Evolutionary conservation across 1,140 invertebrate genomes (phyloP), one percentile per base, ranked within the genome.

Genomic region (Caerostris darwini): DNA sequence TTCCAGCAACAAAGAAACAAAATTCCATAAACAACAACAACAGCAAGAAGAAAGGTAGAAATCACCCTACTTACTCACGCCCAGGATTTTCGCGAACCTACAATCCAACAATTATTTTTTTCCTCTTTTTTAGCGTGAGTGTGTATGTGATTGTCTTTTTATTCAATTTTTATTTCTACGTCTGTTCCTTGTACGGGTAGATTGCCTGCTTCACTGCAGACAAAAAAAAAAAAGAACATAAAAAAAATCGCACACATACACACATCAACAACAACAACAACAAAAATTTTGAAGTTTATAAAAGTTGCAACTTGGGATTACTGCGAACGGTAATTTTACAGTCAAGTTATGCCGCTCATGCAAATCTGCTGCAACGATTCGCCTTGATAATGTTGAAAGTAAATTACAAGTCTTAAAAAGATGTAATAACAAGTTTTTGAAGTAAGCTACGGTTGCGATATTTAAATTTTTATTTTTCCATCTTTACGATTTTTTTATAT

Each of bases 371-470:
- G 82, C 61, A 89, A 89, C 69, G 87, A 89, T 89, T 89, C 61
- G 34, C 87, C 87, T 89, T 89, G 87, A 89, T 89, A 69, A 89
- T 59, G 57, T 71, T 69, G 59, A n/a, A 64, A 89, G 59, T 89
- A 89, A 89, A 89, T 89, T 69, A 89, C 87, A 69, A 89, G 87
- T 89, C 64, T 89, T 67, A 89, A 89, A 89, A 64, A 89, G 59
- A 71, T 69, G 87, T 89, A 89, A 89, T 89, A 89, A 89, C 87
- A 89, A 89, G 87, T 89, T 89, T 89, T 89, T 89, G 82, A 83
- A 54, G 82, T 17, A 34, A 14, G 59, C 7, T 7, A 64, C n/a
- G n/a, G 69, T 19, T 14, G 57, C 64, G 64, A 17, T 87, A 61
- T 87, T 87, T 83, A n/a, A n/a, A n/a, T n/a, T n/a, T n/a, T 89